Evolutionary conservation across 2,797 vertebrate species (phyloP).

Genomic region (Acanthurus tractus): DNA sequence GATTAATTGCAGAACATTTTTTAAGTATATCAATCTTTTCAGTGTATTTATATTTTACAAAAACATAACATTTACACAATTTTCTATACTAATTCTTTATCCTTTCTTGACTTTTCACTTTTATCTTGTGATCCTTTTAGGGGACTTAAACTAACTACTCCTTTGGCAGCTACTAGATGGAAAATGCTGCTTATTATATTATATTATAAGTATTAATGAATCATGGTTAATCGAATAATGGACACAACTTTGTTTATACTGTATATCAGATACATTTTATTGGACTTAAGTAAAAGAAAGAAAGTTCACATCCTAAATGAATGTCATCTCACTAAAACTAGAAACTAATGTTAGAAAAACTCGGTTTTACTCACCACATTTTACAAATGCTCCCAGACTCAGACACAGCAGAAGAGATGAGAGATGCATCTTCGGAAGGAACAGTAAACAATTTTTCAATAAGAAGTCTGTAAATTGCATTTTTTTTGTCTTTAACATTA

Average conservation of each 20-base stretch:
- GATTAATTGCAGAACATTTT: too few relatives aligned
- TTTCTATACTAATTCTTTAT: too few relatives aligned
- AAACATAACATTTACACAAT: too few relatives aligned
- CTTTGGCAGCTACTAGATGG: too few relatives aligned
- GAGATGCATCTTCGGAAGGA: slow-evolving; percentile 46
- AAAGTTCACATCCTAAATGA: background rate
- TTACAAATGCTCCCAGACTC: slow-evolving; percentile 26
- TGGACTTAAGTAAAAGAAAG: background rate
- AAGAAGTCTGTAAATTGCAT: too few relatives aligned
- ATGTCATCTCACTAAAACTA: background rate
- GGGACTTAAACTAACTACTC: too few relatives aligned
- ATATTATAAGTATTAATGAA: too few relatives aligned
- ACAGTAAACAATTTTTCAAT: background rate
- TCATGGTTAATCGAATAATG: too few relatives aligned
- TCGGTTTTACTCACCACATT: slow-evolving; percentile 53
- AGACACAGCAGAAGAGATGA: slow-evolving; percentile 38
- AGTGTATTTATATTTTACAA: too few relatives aligned
- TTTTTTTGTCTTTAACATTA: background rate
- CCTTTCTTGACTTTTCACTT: background rate
- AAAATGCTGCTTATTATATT: too few relatives aligned
- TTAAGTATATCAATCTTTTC: too few relatives aligned
- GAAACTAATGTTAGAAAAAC: background rate
- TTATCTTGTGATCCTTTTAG: background rate
- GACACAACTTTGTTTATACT: background rate
- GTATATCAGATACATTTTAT: background rate